Percentiles rank a stretch among this genome's conserved stretches.
phyloP scores from a whole-genome alignment of 2,888 invertebrate genomes.

The Patella caerulea region DNA sequence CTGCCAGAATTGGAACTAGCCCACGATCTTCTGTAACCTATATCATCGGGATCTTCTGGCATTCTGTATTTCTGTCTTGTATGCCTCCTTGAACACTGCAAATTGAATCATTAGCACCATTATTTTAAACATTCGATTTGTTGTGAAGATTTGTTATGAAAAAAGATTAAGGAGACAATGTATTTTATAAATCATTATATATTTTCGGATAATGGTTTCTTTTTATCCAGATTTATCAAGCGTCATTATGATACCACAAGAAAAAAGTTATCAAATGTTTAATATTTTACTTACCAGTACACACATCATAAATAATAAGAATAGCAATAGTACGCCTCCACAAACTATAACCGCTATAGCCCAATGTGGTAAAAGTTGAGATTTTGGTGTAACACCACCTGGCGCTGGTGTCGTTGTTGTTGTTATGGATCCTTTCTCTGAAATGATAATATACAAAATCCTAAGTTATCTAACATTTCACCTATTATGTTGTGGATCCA shows the following conservation, averaged over 20 bases:
- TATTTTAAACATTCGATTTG: too few species aligned
- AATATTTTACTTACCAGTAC: constrained; percentile 48
- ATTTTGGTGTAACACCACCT: not conserved
- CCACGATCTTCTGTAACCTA: constrained; percentile 54
- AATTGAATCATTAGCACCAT: not conserved
- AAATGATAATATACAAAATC: not conserved
- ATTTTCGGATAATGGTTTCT: too few species aligned
- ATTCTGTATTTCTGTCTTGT: constrained; percentile 56
- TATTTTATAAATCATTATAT: too few species aligned
- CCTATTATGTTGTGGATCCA: too few species aligned
- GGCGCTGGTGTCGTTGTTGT: constrained; percentile 24
- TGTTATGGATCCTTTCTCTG: constrained; percentile 14
- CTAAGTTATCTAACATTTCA: too few species aligned
- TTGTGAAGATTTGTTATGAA: too few species aligned
- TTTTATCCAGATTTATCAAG: not conserved
- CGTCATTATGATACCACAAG: not conserved
- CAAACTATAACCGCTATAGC: constrained; percentile 60
- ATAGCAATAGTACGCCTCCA: constrained; percentile 50
- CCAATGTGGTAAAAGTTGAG: constrained; percentile 46
- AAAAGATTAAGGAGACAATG: too few species aligned
- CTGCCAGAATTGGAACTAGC: constrained; percentile 24
- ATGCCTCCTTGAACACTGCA: constrained; percentile 56
- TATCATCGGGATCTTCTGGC: constrained; percentile 59
- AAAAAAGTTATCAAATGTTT: not conserved
- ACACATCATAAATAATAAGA: constrained; percentile 50